Percentiles rank a stretch among this genome's conserved stretches.
Conservation (phyloP, 2,113 vertebrate species). For the Lasiurus cinereus region DNA sequence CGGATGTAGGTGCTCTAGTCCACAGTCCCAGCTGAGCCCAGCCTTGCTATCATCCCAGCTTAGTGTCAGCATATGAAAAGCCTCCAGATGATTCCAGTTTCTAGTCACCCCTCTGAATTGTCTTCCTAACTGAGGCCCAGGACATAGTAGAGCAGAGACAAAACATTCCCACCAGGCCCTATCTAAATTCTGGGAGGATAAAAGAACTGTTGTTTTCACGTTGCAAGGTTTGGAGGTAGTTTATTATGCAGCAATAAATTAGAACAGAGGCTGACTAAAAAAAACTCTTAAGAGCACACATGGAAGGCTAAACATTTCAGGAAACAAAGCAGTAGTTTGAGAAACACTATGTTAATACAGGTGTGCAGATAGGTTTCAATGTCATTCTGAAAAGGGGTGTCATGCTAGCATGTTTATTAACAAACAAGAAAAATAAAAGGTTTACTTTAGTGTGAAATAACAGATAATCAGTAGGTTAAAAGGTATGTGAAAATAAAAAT, state of each 20-base stretch:
- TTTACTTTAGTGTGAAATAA: not conserved
- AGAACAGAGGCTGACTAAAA: not conserved
- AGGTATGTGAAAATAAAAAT: not conserved
- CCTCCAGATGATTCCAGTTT: not conserved
- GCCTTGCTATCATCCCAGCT: not conserved
- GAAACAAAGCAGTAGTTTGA: not conserved
- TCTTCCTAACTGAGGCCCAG: not conserved
- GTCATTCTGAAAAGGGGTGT: not conserved
- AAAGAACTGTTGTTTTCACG: conserved; percentile 20
- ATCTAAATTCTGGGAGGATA: not conserved
- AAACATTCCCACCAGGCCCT: not conserved
- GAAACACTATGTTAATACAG: not conserved
- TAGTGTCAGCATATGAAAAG: not conserved
- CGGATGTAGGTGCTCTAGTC: not conserved
- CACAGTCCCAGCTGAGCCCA: not conserved
- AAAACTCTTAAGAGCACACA: not conserved
- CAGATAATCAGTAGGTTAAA: not conserved
- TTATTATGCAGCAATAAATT: not conserved
- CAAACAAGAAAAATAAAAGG: not conserved
- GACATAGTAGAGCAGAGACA: not conserved
- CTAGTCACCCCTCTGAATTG: not conserved
- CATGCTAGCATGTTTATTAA: not conserved
- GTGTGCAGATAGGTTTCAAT: not conserved
- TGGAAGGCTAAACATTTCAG: not conserved
- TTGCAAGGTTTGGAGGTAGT: not conserved